These are phyloP conservation scores for Cheilosia variabilis DNA, from an alignment of 2,888 invertebrate species.

Conservation along the genomic window DNA sequence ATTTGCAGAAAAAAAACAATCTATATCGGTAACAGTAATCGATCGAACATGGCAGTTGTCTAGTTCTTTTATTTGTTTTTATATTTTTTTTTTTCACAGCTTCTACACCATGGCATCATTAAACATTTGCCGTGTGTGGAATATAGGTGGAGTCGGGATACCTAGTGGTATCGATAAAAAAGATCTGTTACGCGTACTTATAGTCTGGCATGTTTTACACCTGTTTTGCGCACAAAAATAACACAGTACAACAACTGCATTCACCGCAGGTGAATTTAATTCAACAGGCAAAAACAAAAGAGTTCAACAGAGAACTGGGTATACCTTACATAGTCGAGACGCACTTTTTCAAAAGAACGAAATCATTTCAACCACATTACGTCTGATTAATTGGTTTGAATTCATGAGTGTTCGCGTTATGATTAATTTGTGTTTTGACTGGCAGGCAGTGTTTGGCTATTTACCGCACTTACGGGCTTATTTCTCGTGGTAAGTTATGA, in stretches of 20 bases:
- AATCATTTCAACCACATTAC: background rate
- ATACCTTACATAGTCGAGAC: background rate
- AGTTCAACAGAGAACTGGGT: conserved; percentile 45
- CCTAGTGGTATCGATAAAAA: conserved; percentile 53
- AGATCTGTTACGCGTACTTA: conserved; percentile 57
- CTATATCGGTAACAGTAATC: conserved; percentile 71
- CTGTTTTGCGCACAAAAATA: conserved; percentile 37
- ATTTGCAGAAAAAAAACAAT: conserved; percentile 47
- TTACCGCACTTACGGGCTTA: conserved; percentile 25
- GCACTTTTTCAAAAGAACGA: background rate
- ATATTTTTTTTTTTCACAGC: background rate
- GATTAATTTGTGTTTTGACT: conserved; percentile 30
- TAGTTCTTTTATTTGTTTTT: conserved; percentile 19
- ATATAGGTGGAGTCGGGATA: conserved; percentile 7
- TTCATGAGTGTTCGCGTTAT: conserved; percentile 18
- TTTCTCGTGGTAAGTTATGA: conserved; percentile 1
- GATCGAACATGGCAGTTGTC: conserved; percentile 52
- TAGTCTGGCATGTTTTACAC: conserved; percentile 45
- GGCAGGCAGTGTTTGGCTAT: conserved; percentile 39
- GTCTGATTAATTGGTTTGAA: conserved; percentile 49
- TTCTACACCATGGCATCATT: conserved; percentile 27
- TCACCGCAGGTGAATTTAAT: conserved; percentile 3
- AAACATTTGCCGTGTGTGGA: conserved; percentile 22
- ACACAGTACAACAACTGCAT: conserved; percentile 25
- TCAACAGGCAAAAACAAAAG: conserved; percentile 38